These are phyloP conservation scores for Manis javanica DNA, from an alignment of 2,797 vertebrate genomes.

Conservation along the genomic window DNA sequence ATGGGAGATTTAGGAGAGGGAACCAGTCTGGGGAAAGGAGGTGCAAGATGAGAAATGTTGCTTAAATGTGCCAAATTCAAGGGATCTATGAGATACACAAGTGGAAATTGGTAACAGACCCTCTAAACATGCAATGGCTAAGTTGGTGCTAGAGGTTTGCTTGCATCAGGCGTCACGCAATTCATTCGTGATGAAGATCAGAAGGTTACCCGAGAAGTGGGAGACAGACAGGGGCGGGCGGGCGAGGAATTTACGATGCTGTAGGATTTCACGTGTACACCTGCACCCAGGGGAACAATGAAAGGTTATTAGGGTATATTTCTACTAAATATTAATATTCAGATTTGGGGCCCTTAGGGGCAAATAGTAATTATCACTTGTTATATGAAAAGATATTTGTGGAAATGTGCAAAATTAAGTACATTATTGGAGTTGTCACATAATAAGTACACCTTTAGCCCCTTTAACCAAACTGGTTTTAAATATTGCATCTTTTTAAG, in stretches of 20 bases:
- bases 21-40: background rate
- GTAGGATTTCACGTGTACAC: background rate
- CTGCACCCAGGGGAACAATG: background rate
- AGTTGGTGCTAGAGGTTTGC: background rate
- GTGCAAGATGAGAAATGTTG: background rate
- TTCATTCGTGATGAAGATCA: background rate
- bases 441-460: background rate
- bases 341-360: background rate
- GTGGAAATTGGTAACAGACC: background rate
- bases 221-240: background rate
- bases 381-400: background rate
- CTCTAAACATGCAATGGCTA: background rate
- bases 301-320: background rate
- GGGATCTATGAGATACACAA: background rate
- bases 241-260: background rate
- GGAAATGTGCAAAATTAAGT: background rate
- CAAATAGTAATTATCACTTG: background rate
- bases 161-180: background rate
- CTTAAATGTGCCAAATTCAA: background rate
- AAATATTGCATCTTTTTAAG: conserved; percentile 2
- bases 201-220: background rate
- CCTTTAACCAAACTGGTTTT: background rate
- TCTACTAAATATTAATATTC: background rate
- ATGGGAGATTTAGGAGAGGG: background rate
- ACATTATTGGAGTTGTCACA: background rate